Percentiles rank a stretch among this genome's conserved stretches.
Evolutionary conservation across 2,113 vertebrate species (phyloP).

Genomic region (Periophthalmus modestus): DNA sequence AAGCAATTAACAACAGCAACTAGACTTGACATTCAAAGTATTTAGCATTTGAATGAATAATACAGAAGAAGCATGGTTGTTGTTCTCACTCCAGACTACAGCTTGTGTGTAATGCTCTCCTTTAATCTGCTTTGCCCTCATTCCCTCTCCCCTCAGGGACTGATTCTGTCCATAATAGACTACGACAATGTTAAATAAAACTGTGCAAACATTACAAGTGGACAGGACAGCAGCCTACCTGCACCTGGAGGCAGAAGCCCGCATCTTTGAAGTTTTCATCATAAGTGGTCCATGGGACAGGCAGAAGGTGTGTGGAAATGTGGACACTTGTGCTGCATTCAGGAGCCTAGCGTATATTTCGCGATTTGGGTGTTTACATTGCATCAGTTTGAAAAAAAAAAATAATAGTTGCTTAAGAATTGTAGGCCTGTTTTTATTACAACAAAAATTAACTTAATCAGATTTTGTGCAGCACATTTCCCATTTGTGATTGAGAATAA

Average conservation of each 20-base stretch:
- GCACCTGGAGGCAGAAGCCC: conserved; percentile 3
- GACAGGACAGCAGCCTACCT: conserved; percentile 47
- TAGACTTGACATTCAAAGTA: background rate
- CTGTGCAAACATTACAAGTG: background rate
- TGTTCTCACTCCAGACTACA: conserved; percentile 25
- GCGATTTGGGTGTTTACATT: fast-evolving
- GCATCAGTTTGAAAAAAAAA: background rate
- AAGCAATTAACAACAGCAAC: background rate
- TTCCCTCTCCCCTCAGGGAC: conserved; percentile 56
- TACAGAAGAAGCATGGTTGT: conserved; percentile 13
- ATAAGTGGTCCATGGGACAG: conserved; percentile 48
- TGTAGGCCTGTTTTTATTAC: background rate
- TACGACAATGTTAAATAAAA: conserved; percentile 19
- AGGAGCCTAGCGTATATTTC: conserved; percentile 15
- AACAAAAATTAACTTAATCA: background rate
- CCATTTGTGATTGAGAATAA: background rate
- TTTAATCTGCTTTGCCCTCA: conserved; percentile 78
- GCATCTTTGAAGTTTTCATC: conserved; percentile 51
- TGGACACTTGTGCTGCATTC: conserved; percentile 51
- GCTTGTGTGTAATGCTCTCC: conserved; percentile 61
- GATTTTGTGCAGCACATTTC: background rate
- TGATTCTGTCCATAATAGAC: conserved; percentile 20
- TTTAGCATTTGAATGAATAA: conserved; percentile 8
- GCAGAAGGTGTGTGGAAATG: conserved; percentile 49
- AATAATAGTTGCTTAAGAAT: background rate